Evolutionary conservation across 2,888 invertebrate species (phyloP), one percentile per base, ranked within the genome.

Genomic region (Microctonus brassicae): DNA sequence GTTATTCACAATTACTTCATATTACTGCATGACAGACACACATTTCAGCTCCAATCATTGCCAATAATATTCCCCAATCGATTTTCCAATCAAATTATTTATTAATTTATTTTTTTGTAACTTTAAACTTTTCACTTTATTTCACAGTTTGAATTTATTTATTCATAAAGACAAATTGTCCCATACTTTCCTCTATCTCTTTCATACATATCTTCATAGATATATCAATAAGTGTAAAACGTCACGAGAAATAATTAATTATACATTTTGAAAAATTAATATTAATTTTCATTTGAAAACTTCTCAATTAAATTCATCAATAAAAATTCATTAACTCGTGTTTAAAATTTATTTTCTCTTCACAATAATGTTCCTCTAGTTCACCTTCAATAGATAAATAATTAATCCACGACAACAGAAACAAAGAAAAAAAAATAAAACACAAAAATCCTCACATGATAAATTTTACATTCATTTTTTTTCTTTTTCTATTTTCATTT

Each of bases 231-330:
- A 47, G 17, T 47, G 47, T n/a, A n/a, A 47, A 47, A 47, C 17
- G n/a, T 17, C 47, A 47, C 47, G 17, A 17, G 17, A 17, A 47
- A 17, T 47, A 47, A 47, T 47, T 47, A 1, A 1, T 47, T 7
- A 47, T 47, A 7, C n/a, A n/a, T n/a, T n/a, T n/a, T n/a, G n/a
- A n/a, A n/a, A n/a, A n/a, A n/a, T n/a, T n/a, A n/a, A n/a, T n/a
- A n/a, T n/a, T n/a, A n/a, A n/a, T 53, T 39, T 36, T 57, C 53
- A 61, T 61, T 39, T n/a, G 34, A 42, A 66, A 66, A 20, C 26
- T n/a, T n/a, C n/a, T n/a, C 55, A 57, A 55, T 61, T 36, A 67
- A 68, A 60, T 52, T 39, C 42, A 47, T 47, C 20, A 42, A 68
- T 10, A 68, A 47, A 24, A 22, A 53, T 52, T 33, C n/a, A n/a